A percentile compares a stretch with the other conserved stretches of the same genome.
phyloP scores from a whole-genome alignment of 2,113 vertebrate genomes.

The Toxostoma redivivum region DNA sequence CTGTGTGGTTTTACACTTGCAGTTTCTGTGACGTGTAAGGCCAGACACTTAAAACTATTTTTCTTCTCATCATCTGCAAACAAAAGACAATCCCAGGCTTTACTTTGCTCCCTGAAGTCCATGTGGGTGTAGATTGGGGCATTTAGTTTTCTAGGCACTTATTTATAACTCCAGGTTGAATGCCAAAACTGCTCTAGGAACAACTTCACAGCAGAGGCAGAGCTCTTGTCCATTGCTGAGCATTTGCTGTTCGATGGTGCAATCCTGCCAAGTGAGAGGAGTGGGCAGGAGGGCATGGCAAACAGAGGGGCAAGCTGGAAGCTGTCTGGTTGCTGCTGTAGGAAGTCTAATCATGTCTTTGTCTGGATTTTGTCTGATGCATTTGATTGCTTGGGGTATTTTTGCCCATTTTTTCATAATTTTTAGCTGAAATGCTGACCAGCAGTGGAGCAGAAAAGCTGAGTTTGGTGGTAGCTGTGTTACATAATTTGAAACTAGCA shows the following conservation, averaged over 20 bases:
- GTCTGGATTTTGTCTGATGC: not conserved
- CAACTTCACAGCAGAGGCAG: not conserved
- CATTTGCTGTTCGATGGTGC: not conserved
- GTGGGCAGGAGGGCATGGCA: not conserved
- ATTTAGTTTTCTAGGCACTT: not conserved
- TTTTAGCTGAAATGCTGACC: not conserved
- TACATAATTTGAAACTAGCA: not conserved
- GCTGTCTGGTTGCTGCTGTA: accelerated
- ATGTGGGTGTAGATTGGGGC: not conserved
- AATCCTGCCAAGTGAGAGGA: not conserved
- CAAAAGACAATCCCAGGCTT: not conserved
- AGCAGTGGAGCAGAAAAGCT: not conserved
- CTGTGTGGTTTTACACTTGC: not conserved
- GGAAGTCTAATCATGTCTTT: not conserved
- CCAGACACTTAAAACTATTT: not conserved
- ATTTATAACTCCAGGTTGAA: not conserved
- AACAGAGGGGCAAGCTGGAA: not conserved
- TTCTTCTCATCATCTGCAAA: not conserved
- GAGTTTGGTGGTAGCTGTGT: not conserved
- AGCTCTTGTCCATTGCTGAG: not conserved
- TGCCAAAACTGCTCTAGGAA: not conserved
- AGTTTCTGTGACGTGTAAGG: not conserved
- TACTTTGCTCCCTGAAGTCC: not conserved
- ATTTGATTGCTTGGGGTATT: not conserved
- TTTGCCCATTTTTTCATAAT: not conserved